Conservation (phyloP, 2,888 invertebrate species). For the Clivina fossor region DNA sequence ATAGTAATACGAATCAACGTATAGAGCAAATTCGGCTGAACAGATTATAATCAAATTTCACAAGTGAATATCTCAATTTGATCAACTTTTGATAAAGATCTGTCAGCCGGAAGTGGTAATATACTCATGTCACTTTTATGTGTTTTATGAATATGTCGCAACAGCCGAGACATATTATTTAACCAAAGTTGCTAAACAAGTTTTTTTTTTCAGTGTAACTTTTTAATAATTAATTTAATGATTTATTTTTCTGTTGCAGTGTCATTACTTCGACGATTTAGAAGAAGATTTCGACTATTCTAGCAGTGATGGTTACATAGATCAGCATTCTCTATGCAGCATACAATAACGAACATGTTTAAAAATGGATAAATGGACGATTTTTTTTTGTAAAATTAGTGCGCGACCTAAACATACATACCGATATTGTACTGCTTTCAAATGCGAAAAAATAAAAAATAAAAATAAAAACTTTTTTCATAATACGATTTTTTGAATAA, state of each 20-base stretch:
- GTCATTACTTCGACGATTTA: conserved; percentile 53
- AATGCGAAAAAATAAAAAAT: too few relatives aligned
- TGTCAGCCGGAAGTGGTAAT: too few relatives aligned
- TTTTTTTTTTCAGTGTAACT: conserved; percentile 6
- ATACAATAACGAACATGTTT: conserved; percentile 50
- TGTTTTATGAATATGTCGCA: too few relatives aligned
- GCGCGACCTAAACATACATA: conserved; percentile 9
- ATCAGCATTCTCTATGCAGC: conserved; percentile 50
- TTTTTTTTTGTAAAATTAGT: conserved; percentile 15
- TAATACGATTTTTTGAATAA: conserved; percentile 6
- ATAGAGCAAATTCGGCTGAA: too few relatives aligned
- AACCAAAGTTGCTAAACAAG: background rate
- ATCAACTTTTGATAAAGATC: too few relatives aligned
- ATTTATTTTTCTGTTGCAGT: conserved; percentile 45
- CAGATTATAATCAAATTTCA: too few relatives aligned
- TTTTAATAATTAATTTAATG: background rate
- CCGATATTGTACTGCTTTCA: conserved; percentile 15
- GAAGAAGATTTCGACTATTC: conserved; percentile 51
- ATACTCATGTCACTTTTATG: too few relatives aligned
- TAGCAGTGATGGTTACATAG: conserved; percentile 47
- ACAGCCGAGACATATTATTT: too few relatives aligned
- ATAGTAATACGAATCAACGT: too few relatives aligned
- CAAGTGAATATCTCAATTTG: too few relatives aligned
- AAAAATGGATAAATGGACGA: background rate
- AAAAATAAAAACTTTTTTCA: conserved; percentile 18